A percentile compares a stretch with the other conserved stretches of the same genome.
Evolutionary conservation across 1,140 invertebrate species (phyloP).

Genomic region (Cheumatopsyche charites): DNA sequence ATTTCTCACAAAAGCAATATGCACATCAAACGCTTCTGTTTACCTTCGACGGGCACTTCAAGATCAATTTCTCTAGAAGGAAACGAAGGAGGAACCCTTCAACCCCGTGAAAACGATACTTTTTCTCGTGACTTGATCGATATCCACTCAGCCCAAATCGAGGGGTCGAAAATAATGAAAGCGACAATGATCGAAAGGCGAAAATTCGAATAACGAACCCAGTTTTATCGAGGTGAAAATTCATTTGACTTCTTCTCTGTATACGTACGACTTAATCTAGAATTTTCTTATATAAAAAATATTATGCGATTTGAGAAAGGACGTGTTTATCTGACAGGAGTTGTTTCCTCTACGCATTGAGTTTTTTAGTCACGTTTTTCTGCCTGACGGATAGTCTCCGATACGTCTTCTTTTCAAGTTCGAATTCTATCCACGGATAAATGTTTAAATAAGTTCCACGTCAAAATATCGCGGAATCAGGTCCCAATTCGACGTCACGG

Average conservation of each 20-base stretch:
- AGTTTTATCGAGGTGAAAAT: no score
- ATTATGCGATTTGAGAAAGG: no score
- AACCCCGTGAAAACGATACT: not conserved
- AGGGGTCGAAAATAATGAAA: not conserved
- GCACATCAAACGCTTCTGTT: no score
- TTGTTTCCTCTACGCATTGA: not conserved
- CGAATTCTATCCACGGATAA: not conserved
- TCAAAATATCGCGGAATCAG: no score
- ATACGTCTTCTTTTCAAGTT: slow-evolving; percentile 6
- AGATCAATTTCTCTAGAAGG: slow-evolving; percentile 3
- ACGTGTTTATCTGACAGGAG: no score
- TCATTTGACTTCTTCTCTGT: no score
- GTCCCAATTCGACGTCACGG: no score
- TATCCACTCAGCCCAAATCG: not conserved
- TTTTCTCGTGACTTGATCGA: not conserved
- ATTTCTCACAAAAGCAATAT: no score
- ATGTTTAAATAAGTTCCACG: not conserved
- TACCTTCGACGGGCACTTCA: slow-evolving; percentile 2
- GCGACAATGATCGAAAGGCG: not conserved
- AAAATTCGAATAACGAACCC: no score
- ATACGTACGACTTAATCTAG: no score
- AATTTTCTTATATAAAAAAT: no score
- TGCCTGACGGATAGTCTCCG: not conserved
- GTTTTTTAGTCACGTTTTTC: slow-evolving; percentile 5
- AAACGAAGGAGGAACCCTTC: not conserved